These are phyloP conservation scores for Conistra vaccinii DNA, from an alignment of 2,888 invertebrate genomes.

Conservation along the genomic window DNA sequence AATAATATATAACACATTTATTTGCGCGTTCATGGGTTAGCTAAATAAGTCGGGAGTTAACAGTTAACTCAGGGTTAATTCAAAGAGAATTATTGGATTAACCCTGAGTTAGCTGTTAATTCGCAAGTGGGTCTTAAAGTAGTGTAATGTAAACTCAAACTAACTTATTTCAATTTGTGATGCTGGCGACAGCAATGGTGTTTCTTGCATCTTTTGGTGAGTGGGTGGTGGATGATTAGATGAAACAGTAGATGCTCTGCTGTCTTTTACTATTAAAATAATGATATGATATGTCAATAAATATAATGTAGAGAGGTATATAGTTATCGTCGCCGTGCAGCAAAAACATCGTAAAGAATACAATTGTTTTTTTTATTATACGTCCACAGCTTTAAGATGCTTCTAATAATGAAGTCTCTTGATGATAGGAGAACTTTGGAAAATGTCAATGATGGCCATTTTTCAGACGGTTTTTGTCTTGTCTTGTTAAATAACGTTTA, in stretches of 20 bases:
- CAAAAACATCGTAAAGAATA: not conserved
- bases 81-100: too few species aligned
- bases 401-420: not conserved
- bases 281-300: too few species aligned
- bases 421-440: not conserved
- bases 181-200: not conserved
- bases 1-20: too few species aligned
- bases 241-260: not conserved
- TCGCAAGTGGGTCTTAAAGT: too few species aligned
- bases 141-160: too few species aligned
- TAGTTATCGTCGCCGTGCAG: not conserved
- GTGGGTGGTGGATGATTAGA: not conserved
- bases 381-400: not conserved
- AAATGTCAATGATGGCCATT: not conserved
- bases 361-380: not conserved
- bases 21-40: too few species aligned
- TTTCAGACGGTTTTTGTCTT: not conserved
- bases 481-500: not conserved
- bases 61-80: too few species aligned
- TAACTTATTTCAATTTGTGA: not conserved
- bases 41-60: too few species aligned
- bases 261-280: not conserved
- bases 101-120: too few species aligned
- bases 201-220: not conserved
- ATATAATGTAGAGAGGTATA: not conserved